Percentiles rank a stretch among this genome's conserved stretches.
phyloP scores from a whole-genome alignment of 2,113 vertebrate species.

The Oryzias woworae region DNA sequence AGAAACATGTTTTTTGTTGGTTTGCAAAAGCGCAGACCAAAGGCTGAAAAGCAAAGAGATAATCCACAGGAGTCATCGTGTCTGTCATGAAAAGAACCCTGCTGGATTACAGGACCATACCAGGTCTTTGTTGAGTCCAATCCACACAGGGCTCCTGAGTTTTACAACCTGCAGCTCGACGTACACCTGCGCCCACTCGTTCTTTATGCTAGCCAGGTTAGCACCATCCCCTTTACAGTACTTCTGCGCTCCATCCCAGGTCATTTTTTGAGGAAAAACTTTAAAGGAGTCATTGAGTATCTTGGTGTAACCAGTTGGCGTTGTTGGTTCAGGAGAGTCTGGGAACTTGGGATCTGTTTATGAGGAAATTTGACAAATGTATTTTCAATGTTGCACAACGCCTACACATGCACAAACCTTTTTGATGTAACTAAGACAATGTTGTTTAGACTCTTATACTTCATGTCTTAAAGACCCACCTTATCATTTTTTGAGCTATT shows the following conservation, averaged over 20 bases:
- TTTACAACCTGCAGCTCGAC: conserved; percentile 71
- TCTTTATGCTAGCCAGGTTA: conserved; percentile 78
- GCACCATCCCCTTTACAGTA: conserved; percentile 68
- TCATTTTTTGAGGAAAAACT: conserved; percentile 70
- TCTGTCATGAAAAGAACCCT: too few species aligned
- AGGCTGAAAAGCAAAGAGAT: too few species aligned
- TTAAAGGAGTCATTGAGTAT: conserved; percentile 79
- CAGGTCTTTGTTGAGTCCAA: conserved; percentile 84
- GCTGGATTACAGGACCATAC: conserved; percentile 55
- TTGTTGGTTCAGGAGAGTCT: conserved; percentile 51
- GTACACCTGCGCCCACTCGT: conserved; percentile 76
- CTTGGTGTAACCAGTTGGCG: conserved; percentile 54
- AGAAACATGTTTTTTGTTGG: background rate
- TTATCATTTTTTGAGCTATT: too few species aligned
- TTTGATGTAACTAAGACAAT: too few species aligned
- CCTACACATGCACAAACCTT: too few species aligned
- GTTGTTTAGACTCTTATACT: too few species aligned
- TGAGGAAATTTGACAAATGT: background rate
- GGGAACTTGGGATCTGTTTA: conserved; percentile 72
- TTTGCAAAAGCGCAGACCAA: background rate
- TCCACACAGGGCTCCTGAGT: conserved; percentile 79
- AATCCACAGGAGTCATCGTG: too few species aligned
- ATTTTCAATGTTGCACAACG: too few species aligned
- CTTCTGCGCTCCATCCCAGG: conserved; percentile 79
- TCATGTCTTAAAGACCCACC: too few species aligned